These are phyloP conservation scores for Catostomus latipinnis DNA, from an alignment of 2,797 vertebrate species.

Conservation along the genomic window DNA sequence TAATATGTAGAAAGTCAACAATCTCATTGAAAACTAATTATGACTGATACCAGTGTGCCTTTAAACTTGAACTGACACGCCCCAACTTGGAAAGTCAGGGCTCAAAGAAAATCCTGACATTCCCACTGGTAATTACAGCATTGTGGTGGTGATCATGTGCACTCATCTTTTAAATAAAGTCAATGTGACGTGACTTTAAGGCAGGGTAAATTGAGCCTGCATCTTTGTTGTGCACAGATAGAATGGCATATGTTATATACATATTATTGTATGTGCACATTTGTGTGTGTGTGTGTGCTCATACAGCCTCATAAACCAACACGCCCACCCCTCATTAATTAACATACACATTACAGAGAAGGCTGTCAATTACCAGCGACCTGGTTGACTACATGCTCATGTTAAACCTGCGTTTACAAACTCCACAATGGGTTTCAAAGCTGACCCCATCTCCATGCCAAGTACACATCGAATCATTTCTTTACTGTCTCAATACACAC, in stretches of 20 bases:
- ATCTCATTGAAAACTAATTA: not conserved
- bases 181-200: not conserved
- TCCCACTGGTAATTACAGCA: not conserved
- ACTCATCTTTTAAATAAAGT: not conserved
- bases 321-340: constrained; percentile 2
- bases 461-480: constrained; percentile 33
- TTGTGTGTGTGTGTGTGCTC: not conserved
- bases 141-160: not conserved
- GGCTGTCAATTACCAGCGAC: not conserved
- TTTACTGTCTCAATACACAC: constrained; percentile 47
- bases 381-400: not conserved
- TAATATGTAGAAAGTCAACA: not conserved
- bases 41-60: not conserved
- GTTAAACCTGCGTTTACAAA: not conserved
- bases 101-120: not conserved
- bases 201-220: not conserved
- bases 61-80: not conserved
- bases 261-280: no score
- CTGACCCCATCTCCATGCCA: not conserved
- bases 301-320: not conserved
- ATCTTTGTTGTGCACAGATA: not conserved
- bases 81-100: not conserved
- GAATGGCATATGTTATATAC: not conserved
- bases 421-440: not conserved
- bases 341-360: constrained; percentile 1